A percentile compares a stretch with the other conserved stretches of the same genome.
Evolutionary conservation across 2,113 vertebrate species (phyloP).

Genomic region (Probosciger aterrimus): DNA sequence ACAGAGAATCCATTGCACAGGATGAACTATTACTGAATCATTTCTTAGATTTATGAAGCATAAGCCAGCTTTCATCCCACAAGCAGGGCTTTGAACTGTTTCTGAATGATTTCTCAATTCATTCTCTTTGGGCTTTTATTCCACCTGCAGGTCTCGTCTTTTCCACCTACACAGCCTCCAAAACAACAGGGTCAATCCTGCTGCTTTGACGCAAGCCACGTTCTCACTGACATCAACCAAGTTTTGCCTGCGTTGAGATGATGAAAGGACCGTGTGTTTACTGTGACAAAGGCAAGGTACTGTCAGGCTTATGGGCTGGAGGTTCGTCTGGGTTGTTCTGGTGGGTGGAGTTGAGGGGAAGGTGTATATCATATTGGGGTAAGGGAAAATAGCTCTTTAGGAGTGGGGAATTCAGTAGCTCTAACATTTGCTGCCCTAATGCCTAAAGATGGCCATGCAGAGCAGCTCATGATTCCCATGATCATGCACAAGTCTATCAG

Average conservation of each 20-base stretch:
- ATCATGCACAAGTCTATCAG: not conserved
- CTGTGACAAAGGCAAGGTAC: not conserved
- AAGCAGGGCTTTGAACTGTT: slow-evolving; percentile 26
- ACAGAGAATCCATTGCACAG: not conserved
- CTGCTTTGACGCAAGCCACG: not conserved
- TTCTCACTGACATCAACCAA: not conserved
- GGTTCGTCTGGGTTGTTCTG: not conserved
- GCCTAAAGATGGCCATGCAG: not conserved
- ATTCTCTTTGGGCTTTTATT: not conserved
- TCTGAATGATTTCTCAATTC: not conserved
- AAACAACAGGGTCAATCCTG: not conserved
- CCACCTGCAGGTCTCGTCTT: not conserved
- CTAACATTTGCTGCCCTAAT: not conserved
- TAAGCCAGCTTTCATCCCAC: slow-evolving; percentile 7
- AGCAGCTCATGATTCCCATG: not conserved
- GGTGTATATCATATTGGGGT: not conserved
- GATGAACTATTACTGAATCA: slow-evolving; percentile 20
- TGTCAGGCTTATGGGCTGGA: not conserved
- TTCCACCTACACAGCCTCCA: not conserved
- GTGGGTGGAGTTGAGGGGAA: not conserved
- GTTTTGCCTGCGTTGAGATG: not conserved
- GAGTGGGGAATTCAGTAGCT: not conserved
- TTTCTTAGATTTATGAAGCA: slow-evolving; percentile 9
- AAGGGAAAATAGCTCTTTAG: not conserved
- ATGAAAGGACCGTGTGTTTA: not conserved